These are phyloP conservation scores for Danio jaintianensis DNA, from an alignment of 2,797 vertebrate genomes.

Conservation along the genomic window DNA sequence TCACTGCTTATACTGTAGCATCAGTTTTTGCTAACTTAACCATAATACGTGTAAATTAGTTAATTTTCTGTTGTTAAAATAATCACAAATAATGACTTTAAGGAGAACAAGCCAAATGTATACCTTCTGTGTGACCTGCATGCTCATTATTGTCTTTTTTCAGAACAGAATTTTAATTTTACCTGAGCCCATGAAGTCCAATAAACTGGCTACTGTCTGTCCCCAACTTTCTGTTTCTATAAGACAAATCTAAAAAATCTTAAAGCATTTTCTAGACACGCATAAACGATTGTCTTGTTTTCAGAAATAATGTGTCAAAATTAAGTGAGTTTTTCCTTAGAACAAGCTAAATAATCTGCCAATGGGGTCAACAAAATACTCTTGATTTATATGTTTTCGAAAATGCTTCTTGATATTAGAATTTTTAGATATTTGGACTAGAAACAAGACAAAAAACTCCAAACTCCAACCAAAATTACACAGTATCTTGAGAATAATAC, in stretches of 20 bases:
- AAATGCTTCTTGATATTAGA: too few species aligned
- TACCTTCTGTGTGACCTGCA: neutral
- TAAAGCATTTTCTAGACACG: too few species aligned
- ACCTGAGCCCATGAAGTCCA: neutral
- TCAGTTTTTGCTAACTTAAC: neutral
- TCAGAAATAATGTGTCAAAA: too few species aligned
- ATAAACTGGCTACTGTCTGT: neutral
- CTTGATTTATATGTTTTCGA: too few species aligned
- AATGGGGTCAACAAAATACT: too few species aligned
- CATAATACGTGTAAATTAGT: neutral
- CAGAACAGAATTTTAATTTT: neutral
- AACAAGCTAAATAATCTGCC: too few species aligned
- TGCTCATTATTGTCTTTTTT: neutral
- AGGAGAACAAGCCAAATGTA: neutral
- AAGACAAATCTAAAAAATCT: neutral
- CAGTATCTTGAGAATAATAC: too few species aligned
- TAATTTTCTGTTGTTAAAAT: conserved; percentile 3
- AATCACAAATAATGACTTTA: neutral
- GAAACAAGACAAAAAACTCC: too few species aligned
- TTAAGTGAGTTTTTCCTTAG: too few species aligned
- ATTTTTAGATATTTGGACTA: too few species aligned
- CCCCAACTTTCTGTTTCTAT: neutral
- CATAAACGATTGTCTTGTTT: too few species aligned
- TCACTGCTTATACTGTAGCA: neutral
- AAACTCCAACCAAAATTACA: too few species aligned